Conservation (phyloP, 2,888 invertebrate genomes). For the Apodemia hepburni region DNA sequence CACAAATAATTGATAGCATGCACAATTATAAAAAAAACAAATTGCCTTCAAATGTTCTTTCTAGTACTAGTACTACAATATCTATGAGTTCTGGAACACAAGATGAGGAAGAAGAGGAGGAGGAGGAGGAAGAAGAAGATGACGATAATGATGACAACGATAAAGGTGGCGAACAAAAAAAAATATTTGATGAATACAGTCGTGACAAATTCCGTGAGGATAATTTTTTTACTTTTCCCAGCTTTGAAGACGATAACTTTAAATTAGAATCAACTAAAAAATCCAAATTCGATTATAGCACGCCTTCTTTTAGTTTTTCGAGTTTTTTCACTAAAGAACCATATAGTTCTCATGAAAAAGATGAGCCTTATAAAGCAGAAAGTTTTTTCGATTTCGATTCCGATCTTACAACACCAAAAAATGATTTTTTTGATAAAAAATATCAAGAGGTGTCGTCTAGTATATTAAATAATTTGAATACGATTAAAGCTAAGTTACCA, state of each 20-base stretch:
- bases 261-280: constrained; percentile 49
- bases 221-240: constrained; percentile 73
- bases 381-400: constrained; percentile 57
- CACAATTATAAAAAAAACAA: constrained; percentile 59
- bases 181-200: constrained; percentile 64
- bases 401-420: constrained; percentile 76
- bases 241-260: constrained; percentile 54
- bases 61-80: constrained; percentile 43
- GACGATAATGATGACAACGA: constrained; percentile 35
- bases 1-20: constrained; percentile 64
- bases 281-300: constrained; percentile 50
- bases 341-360: constrained; percentile 35
- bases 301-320: constrained; percentile 53
- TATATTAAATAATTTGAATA: constrained; percentile 71
- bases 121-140: constrained; percentile 44
- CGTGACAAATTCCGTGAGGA: constrained; percentile 74
- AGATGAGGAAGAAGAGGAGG: constrained; percentile 40
- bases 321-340: constrained; percentile 52
- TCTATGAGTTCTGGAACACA: constrained; percentile 38
- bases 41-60: constrained; percentile 45
- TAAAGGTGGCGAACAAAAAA: constrained; percentile 40
- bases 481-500: constrained; percentile 50
- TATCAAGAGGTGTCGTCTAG: constrained; percentile 73
- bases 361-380: constrained; percentile 55
- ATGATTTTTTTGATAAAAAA: constrained; percentile 75